Base-by-base conservation (phyloP, 2,797 vertebrate genomes). In the Epinephelus awoara region DNA sequence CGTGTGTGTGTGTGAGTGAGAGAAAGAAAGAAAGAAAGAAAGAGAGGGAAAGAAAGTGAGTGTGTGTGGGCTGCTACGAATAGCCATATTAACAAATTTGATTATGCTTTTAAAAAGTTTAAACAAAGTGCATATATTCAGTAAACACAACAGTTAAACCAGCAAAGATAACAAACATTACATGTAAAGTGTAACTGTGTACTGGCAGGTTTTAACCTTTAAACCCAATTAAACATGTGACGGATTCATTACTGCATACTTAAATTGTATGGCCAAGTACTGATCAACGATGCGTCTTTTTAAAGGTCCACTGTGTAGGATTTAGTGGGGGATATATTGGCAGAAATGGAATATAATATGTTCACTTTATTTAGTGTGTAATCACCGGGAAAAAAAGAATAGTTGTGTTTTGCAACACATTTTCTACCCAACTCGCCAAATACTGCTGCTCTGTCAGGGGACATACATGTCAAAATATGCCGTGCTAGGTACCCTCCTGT, bases 11-110 rank as follows among this genome's bases (percentile, higher is more conserved):
- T 52, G 38, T 17, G 75, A 40, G 57, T 44, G 44, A 4, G 59
- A 50, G 18, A 51, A 34, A 34, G 29, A 29, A 29, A 29, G 27
- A 29, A 29, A 29, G 62, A 40, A 17, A 50, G 46, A 17, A 25
- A 29, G 54, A 29, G 23, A 15, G 25, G 6, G 23, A 27, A 8
- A 5, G n/a, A 23, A 6, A 8, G 58, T 7, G 15, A 0, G 15
- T 67, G 66, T 72, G 75, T 85, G 83, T 76, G 79, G 76, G 83
- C 84, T 77, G 59, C 12, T 78, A 59, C 14, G 25, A 59, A 50
- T 46, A 29, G 15, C 61, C 29, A 58, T 62, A 67, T 46, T 38
- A 77, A 69, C 42, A 56, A 9, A 67, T 25, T 57, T 56, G 7
- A n/a, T 25, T 11, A 21, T 8, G 21, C 23, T 49, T 42, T 70